phyloP scores from a whole-genome alignment of 2,797 vertebrate species.

The Sebastes goodei region DNA sequence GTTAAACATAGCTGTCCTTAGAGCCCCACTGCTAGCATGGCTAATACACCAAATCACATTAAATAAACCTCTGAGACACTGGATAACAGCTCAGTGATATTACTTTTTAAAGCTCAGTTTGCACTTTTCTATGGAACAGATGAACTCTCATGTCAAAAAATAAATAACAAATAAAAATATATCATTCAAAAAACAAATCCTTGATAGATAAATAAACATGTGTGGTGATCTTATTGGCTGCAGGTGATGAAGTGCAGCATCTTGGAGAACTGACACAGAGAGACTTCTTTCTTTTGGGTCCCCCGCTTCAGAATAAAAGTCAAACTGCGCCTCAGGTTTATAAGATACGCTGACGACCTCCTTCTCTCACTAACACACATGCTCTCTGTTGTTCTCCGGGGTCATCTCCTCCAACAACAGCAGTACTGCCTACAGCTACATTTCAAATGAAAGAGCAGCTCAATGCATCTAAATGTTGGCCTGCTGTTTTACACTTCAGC shows the following conservation, averaged over 20 bases:
- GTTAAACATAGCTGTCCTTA: background rate
- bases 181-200: background rate
- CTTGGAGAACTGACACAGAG: background rate
- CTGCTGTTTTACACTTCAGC: background rate
- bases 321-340: conserved; percentile 34
- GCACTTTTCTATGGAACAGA: background rate
- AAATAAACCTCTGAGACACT: background rate
- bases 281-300: background rate
- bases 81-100: background rate
- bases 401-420: conserved; percentile 17
- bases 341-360: background rate
- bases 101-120: conserved; percentile 8
- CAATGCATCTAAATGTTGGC: background rate
- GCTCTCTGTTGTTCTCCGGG: background rate
- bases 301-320: conserved; percentile 30
- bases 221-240: background rate
- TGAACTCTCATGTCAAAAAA: background rate
- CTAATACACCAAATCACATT: background rate
- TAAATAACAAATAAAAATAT: background rate
- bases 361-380: conserved; percentile 1
- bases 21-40: background rate
- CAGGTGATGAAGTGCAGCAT: background rate
- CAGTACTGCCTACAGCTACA: conserved; percentile 4
- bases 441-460: conserved; percentile 10
- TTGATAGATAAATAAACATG: background rate